Evolutionary conservation across 2,888 invertebrate genomes (phyloP).

Genomic region (Caenorhabditis sinica): DNA sequence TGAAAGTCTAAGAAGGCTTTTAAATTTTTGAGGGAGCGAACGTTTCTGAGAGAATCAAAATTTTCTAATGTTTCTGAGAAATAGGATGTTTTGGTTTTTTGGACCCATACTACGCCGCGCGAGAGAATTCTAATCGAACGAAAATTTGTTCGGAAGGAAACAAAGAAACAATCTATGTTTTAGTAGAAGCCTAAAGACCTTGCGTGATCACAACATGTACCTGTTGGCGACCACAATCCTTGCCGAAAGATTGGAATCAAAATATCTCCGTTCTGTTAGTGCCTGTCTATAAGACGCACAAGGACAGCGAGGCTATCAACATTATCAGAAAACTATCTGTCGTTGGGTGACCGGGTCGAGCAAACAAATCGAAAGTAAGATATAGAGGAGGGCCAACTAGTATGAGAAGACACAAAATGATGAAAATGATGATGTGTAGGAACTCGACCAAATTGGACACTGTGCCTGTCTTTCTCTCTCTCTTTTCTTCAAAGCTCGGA

Average conservation of each 20-base stretch:
- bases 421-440: neutral
- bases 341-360: slow-evolving; percentile 14
- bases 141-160: neutral
- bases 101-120: neutral
- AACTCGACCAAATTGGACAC: neutral
- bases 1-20: neutral
- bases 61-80: neutral
- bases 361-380: neutral
- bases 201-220: neutral
- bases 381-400: neutral
- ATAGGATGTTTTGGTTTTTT: neutral
- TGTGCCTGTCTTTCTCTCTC: neutral
- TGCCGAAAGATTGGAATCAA: too few relatives aligned
- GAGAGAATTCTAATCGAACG: neutral
- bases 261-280: too few relatives aligned
- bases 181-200: neutral
- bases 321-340: slow-evolving; percentile 8
- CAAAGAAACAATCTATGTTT: neutral
- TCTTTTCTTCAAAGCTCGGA: too few relatives aligned
- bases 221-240: too few relatives aligned
- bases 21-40: neutral
- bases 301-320: neutral
- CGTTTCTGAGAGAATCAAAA: neutral
- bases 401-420: neutral
- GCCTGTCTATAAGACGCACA: too few relatives aligned